Evolutionary conservation across 2,113 vertebrate species (phyloP).

Genomic region (Spea bombifrons): DNA sequence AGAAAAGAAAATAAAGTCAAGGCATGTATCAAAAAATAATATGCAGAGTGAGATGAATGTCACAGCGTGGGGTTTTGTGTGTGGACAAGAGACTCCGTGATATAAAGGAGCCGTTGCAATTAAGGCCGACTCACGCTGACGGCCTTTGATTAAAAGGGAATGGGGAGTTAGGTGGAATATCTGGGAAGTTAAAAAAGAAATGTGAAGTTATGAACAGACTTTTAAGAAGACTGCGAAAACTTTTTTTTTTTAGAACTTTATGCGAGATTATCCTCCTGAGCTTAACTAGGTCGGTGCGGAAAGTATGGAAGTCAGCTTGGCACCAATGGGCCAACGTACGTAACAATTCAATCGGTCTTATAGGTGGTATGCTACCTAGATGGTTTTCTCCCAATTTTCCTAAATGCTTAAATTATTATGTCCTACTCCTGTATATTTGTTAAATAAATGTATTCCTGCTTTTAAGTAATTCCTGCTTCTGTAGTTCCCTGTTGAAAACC

Average conservation of each 20-base stretch:
- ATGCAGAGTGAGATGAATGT: conserved; percentile 38
- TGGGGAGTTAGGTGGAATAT: not conserved
- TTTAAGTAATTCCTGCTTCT: no score
- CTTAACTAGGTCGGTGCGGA: not conserved
- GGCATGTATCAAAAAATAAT: conserved; percentile 42
- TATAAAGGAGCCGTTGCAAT: conserved; percentile 56
- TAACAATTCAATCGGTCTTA: no score
- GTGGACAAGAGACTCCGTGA: conserved; percentile 57
- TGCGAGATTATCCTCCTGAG: not conserved
- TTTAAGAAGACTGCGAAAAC: conserved; percentile 12
- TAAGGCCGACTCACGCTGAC: conserved; percentile 61
- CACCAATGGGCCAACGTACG: no score
- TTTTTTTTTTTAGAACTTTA: not conserved
- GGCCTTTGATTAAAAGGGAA: conserved; percentile 46
- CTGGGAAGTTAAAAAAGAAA: conserved; percentile 21
- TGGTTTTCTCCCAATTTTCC: no score
- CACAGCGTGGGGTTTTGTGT: conserved; percentile 52
- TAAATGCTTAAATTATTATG: no score
- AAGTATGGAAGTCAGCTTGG: not conserved
- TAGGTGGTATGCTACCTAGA: no score
- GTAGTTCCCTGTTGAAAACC: no score
- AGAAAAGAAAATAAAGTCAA: not conserved
- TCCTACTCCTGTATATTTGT: no score
- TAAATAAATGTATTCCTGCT: no score
- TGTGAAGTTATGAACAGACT: not conserved